Evolutionary conservation across 2,797 vertebrate genomes (phyloP).

Genomic region (Enteromius trimaculatus): DNA sequence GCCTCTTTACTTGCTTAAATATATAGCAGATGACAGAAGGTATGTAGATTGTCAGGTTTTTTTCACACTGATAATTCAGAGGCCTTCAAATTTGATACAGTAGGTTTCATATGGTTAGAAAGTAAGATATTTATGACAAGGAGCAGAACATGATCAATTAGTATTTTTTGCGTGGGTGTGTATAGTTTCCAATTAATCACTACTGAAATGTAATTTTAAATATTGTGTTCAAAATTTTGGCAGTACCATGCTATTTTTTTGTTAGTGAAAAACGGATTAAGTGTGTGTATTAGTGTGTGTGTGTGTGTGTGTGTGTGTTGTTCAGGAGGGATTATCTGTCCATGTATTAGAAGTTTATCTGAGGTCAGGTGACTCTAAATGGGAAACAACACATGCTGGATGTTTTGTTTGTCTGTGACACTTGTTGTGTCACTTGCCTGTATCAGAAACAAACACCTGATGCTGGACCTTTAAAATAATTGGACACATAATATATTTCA

Average conservation of each 20-base stretch:
- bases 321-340: constrained; percentile 30
- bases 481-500: background rate
- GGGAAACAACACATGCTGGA: constrained; percentile 19
- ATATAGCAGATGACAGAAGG: too few relatives aligned
- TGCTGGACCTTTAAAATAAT: background rate
- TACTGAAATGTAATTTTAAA: background rate
- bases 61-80: too few relatives aligned
- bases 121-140: too few relatives aligned
- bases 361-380: constrained; percentile 21
- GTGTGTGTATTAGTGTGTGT: background rate
- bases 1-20: too few relatives aligned
- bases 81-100: too few relatives aligned
- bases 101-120: too few relatives aligned
- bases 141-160: too few relatives aligned
- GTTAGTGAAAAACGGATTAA: constrained; percentile 10
- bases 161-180: background rate
- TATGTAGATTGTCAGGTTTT: too few relatives aligned
- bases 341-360: constrained; percentile 25
- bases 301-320: background rate
- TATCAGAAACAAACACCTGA: background rate
- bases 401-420: background rate
- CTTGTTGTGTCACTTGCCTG: background rate
- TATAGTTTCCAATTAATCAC: background rate
- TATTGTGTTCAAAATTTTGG: background rate
- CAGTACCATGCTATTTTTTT: background rate